These are phyloP conservation scores for Trachythela sp. DNA, from an alignment of 64 coral and sea anemone species.

Conservation along the genomic window DNA sequence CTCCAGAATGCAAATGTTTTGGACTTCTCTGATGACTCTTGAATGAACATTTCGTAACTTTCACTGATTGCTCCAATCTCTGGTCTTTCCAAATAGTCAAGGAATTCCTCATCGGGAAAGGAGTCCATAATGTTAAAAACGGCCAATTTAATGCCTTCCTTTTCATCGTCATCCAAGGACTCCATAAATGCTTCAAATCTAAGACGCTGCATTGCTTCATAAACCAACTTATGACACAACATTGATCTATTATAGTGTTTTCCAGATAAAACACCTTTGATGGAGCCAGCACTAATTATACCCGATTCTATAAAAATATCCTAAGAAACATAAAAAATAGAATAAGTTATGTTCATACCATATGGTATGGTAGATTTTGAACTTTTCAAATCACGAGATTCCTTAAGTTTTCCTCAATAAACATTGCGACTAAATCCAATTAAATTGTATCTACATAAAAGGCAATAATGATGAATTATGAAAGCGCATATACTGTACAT, in stretches of 20 bases:
- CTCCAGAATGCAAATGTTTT: too few relatives aligned
- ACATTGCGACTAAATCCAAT: too few relatives aligned
- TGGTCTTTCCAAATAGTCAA: background rate
- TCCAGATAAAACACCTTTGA: background rate
- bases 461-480: too few relatives aligned
- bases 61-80: background rate
- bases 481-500: too few relatives aligned
- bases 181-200: background rate
- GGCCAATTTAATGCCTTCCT: background rate
- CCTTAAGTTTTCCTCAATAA: too few relatives aligned
- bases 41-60: background rate
- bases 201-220: background rate
- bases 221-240: background rate
- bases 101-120: background rate
- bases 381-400: too few relatives aligned
- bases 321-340: background rate
- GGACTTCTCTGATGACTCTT: too few relatives aligned
- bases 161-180: background rate
- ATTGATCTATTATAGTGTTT: background rate
- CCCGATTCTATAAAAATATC: background rate
- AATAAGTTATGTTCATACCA: background rate
- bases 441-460: too few relatives aligned
- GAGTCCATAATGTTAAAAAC: background rate
- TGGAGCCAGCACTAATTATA: background rate
- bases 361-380: too few relatives aligned